Percentiles rank a stretch among this genome's conserved stretches.
phyloP scores from a whole-genome alignment of 1,140 invertebrate species.

The Brachystomella parvula region DNA sequence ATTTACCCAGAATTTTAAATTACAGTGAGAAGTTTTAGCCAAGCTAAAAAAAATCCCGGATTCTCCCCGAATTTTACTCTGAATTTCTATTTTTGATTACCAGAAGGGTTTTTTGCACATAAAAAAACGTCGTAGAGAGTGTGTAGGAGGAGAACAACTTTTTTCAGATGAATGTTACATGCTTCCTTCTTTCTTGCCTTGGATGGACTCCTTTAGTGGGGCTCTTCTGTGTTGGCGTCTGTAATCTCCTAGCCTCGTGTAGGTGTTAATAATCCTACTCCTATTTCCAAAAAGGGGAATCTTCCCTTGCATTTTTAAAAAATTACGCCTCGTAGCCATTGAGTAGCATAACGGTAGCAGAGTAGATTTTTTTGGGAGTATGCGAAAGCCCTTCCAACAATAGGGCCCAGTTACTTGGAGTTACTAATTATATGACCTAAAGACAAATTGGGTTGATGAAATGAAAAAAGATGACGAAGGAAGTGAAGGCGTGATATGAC shows the following conservation, averaged over 20 bases:
- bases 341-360: too few species aligned
- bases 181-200: background rate
- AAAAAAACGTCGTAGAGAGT: constrained; percentile 2
- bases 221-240: background rate
- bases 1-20: background rate
- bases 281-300: too few species aligned
- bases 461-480: too few species aligned
- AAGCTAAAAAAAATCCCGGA: background rate
- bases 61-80: background rate
- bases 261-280: constrained; percentile 13
- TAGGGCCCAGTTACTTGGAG: too few species aligned
- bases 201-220: background rate
- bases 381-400: too few species aligned
- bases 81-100: background rate
- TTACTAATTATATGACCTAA: too few species aligned
- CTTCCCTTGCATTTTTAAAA: too few species aligned
- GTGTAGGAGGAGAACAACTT: constrained; percentile 1
- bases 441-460: too few species aligned
- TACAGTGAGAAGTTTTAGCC: background rate
- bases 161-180: background rate
- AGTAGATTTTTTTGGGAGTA: too few species aligned
- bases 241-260: background rate
- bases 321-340: too few species aligned
- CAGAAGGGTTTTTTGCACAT: background rate
- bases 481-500: background rate